These are phyloP conservation scores for Nicator chloris DNA, from an alignment of 2,113 vertebrate genomes.

Conservation along the genomic window DNA sequence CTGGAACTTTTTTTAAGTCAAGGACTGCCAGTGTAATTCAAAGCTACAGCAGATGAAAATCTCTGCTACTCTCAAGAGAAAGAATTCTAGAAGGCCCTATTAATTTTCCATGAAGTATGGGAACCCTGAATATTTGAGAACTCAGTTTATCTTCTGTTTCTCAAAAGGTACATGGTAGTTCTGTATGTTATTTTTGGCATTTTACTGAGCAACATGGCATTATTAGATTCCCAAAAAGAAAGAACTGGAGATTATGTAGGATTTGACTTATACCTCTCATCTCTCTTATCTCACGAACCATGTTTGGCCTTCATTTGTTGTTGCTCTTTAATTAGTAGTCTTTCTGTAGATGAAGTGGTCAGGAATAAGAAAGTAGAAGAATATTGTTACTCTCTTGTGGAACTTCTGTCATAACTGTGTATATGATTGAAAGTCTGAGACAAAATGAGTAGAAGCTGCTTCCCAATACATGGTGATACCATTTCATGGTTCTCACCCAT, in stretches of 20 bases:
- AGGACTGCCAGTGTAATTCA: background rate
- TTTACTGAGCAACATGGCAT: background rate
- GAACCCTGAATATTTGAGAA: background rate
- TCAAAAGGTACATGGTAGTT: background rate
- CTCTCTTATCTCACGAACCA: fast-evolving
- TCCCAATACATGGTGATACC: background rate
- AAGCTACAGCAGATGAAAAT: background rate
- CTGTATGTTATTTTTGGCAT: background rate
- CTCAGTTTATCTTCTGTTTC: background rate
- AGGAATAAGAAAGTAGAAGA: background rate
- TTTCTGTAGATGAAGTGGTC: background rate
- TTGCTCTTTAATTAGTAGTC: background rate
- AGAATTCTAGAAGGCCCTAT: background rate
- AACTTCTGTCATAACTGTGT: background rate
- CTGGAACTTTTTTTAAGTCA: background rate
- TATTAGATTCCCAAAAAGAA: background rate
- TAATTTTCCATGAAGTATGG: background rate
- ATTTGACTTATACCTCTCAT: background rate
- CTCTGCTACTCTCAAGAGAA: background rate
- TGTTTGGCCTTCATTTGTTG: background rate
- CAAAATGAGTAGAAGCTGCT: background rate
- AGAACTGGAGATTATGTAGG: background rate
- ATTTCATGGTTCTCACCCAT: background rate
- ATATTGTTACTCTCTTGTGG: background rate
- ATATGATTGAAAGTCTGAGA: background rate